Base-by-base conservation (phyloP, 2,888 invertebrate genomes). In the Ecliptopera silaceata region DNA sequence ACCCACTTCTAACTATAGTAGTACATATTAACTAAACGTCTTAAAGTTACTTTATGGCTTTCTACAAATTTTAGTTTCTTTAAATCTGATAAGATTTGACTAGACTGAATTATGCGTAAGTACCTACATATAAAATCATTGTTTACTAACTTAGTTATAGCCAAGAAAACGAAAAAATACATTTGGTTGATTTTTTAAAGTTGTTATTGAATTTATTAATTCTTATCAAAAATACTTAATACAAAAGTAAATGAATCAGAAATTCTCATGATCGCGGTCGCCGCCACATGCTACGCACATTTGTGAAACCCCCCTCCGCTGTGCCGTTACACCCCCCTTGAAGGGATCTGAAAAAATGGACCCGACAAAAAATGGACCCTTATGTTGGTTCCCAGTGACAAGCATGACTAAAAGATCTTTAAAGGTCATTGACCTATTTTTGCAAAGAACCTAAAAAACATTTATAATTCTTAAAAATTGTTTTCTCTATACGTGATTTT, bases 261-360 rank as follows among this genome's bases (percentile, higher is more conserved):
- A 82, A 84, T 87, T 88, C 89, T 86, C 88, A 86, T 86, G 88
- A 83, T 77, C 74, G 74, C 74, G 66, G 63, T 70, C 74, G 79
- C 75, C 71, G 65, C 75, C 89, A 89, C 80, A 86, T 89, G 88
- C 74, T 77, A 66, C 80, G 73, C 88, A 88, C 90, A 84, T 88
- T 87, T 68, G 70, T 72, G 65, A 74, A 68, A 67, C 77, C 79
- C 75, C 77, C 71, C 79, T 71, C 72, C 74, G 74, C 66, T 60
- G 70, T 50, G 71, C 61, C 66, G 70, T 66, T 68, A 58, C 74
- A 62, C 65, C 77, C 82, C 84, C 86, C n/a, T 82, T 73, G 79
- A 79, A 78, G 84, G 82, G 84, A 83, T 66, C 82, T 84, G 82
- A 86, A 89, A 89, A 88, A 88, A 86, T 71, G 45, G 39, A n/a